Conservation (phyloP, 2,888 invertebrate species). For the Nephrotoma appendiculata region DNA sequence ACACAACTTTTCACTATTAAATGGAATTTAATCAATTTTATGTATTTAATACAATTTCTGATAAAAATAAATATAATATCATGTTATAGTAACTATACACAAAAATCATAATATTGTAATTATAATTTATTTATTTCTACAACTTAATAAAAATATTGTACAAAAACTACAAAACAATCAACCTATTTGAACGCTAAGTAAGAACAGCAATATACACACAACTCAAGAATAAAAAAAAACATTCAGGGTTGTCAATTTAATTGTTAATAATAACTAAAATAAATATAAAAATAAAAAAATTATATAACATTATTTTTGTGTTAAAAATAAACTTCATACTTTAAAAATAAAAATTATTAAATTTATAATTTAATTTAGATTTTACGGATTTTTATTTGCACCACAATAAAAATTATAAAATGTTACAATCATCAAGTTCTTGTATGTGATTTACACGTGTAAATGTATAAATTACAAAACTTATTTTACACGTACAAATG, state of each 20-base stretch:
- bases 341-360: not conserved
- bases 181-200: not conserved
- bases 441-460: no score
- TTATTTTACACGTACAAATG: no score
- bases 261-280: not conserved
- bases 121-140: not conserved
- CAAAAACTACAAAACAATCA: not conserved
- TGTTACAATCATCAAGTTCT: not conserved
- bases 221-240: not conserved
- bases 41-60: not conserved
- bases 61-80: not conserved
- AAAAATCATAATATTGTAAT: not conserved
- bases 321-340: not conserved
- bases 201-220: not conserved
- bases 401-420: not conserved
- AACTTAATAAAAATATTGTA: not conserved
- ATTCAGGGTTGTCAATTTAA: not conserved
- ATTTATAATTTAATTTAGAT: not conserved
- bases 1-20: not conserved
- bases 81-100: not conserved
- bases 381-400: not conserved
- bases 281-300: not conserved
- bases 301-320: not conserved
- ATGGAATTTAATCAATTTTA: not conserved
- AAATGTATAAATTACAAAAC: no score